These are phyloP conservation scores for Mola mola DNA, from an alignment of 2,113 vertebrate genomes.

Conservation along the genomic window DNA sequence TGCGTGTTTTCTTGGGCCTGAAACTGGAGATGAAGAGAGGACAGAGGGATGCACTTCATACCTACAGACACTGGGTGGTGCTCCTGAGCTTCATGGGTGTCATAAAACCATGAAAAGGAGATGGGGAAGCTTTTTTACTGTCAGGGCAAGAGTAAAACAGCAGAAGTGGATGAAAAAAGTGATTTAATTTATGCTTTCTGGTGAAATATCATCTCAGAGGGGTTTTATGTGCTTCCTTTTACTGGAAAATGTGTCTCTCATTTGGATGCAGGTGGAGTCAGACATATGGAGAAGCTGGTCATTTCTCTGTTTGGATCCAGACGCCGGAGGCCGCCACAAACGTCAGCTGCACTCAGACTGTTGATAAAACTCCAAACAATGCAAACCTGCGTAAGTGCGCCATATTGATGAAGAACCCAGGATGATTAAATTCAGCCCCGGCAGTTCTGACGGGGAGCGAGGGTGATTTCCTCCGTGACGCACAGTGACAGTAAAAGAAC, in stretches of 20 bases:
- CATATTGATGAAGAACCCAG: not conserved
- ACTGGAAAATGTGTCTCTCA: slow-evolving; percentile 20
- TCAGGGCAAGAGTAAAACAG: slow-evolving; percentile 10
- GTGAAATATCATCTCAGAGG: slow-evolving; percentile 4
- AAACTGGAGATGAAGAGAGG: slow-evolving; percentile 48
- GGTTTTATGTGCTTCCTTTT: slow-evolving; percentile 16
- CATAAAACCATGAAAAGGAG: not conserved
- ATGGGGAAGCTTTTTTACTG: not conserved
- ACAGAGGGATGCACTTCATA: slow-evolving; percentile 12
- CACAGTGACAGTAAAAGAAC: slow-evolving; percentile 21
- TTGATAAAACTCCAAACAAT: slow-evolving; percentile 68
- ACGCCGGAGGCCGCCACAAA: slow-evolving; percentile 21
- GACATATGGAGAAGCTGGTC: slow-evolving; percentile 77
- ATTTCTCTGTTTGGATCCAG: slow-evolving; percentile 77
- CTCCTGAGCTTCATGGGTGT: slow-evolving; percentile 48
- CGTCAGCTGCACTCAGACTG: slow-evolving; percentile 56
- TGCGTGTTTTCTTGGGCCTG: slow-evolving; percentile 70
- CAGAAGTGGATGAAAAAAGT: not conserved
- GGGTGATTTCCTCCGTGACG: not conserved
- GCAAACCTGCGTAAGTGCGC: slow-evolving; percentile 75
- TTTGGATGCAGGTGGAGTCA: slow-evolving; percentile 76
- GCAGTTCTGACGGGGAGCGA: not conserved
- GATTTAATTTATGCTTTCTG: slow-evolving; percentile 23
- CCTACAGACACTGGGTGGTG: slow-evolving; percentile 70
- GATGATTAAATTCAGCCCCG: not conserved